These are phyloP conservation scores for Actinia tenebrosa DNA, from an alignment of 64 coral and sea anemone species.

Conservation along the genomic window DNA sequence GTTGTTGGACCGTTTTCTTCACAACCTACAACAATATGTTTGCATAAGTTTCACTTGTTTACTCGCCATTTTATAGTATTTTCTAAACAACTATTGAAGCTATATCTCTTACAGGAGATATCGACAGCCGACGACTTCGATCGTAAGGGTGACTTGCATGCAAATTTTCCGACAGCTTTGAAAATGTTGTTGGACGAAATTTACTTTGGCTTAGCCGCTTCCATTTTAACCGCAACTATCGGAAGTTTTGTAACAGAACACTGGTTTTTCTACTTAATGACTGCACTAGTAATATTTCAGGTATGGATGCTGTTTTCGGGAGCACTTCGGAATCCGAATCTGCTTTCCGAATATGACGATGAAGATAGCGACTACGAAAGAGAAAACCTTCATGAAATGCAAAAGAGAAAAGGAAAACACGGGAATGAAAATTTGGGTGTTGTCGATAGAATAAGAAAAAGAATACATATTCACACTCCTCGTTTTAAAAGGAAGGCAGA, in stretches of 20 bases:
- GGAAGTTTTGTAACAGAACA: background rate
- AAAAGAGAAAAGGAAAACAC: background rate
- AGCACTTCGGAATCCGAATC: background rate
- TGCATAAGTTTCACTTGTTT: background rate
- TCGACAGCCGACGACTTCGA: background rate
- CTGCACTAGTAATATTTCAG: background rate
- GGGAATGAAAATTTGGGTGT: background rate
- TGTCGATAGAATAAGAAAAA: background rate
- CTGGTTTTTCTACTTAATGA: conserved; percentile 20
- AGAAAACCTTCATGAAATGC: background rate
- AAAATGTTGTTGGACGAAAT: conserved; percentile 5
- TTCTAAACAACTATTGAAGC: background rate
- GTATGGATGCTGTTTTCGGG: background rate
- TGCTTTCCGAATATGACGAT: background rate
- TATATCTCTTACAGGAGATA: background rate
- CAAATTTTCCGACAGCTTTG: background rate
- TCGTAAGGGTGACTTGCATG: background rate
- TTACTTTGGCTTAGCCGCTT: background rate
- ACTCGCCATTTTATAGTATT: too few species aligned
- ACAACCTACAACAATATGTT: background rate
- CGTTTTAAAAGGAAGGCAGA: background rate
- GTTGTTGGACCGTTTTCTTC: background rate
- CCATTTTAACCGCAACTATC: background rate
- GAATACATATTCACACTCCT: background rate
- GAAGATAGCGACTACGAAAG: background rate